Evolutionary conservation across 2,888 invertebrate genomes (phyloP).

Genomic region (Cerastis leucographa): DNA sequence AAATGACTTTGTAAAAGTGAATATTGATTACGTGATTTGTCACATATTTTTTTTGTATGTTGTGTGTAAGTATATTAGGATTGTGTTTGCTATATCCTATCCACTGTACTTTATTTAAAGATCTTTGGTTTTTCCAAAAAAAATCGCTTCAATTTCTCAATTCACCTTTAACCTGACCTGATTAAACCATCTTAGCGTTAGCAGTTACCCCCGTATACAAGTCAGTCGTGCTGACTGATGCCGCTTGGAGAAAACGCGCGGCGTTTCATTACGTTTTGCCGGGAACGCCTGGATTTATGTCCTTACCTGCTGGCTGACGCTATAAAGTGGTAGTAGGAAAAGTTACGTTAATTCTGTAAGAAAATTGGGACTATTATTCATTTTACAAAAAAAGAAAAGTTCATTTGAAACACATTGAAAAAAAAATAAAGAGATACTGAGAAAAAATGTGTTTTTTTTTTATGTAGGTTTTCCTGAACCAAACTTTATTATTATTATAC

Average conservation of each 20-base stretch:
- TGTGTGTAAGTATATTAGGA: no score
- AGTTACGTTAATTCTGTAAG: conserved; percentile 5
- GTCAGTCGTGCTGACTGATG: conserved; percentile 80
- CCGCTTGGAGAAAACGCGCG: conserved; percentile 86
- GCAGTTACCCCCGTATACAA: conserved; percentile 67
- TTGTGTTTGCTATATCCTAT: not conserved
- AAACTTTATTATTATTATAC: not conserved
- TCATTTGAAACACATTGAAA: not conserved
- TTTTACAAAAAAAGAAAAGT: not conserved
- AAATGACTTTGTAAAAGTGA: not conserved
- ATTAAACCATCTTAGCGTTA: conserved; percentile 30
- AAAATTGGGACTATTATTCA: not conserved
- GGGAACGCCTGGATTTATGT: conserved; percentile 83
- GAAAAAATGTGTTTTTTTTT: not conserved
- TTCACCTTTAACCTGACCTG: conserved; percentile 10
- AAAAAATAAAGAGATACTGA: not conserved
- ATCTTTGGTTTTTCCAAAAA: not conserved
- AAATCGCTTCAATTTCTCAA: not conserved
- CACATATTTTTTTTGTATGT: no score
- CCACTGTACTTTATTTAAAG: not conserved
- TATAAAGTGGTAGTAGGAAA: conserved; percentile 5
- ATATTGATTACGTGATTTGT: not conserved
- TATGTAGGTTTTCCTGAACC: not conserved
- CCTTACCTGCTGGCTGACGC: conserved; percentile 63
- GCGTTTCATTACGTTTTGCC: conserved; percentile 89